A percentile compares a stretch with the other conserved stretches of the same genome.
These are phyloP conservation scores for Rhabdomys pumilio DNA, from an alignment of 2,797 vertebrate genomes.

Conservation along the genomic window DNA sequence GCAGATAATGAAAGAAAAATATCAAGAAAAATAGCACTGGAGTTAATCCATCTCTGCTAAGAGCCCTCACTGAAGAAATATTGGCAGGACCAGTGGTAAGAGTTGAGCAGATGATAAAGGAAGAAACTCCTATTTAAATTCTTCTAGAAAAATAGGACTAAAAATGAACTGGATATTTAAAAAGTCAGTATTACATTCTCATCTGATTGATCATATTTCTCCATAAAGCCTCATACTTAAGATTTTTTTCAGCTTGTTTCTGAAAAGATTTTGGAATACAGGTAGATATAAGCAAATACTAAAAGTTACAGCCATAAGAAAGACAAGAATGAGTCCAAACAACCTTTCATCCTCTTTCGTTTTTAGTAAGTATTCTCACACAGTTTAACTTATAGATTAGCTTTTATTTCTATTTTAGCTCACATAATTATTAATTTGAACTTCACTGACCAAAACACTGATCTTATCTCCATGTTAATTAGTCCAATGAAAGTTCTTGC, in stretches of 20 bases:
- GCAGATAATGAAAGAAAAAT: slow-evolving; percentile 71
- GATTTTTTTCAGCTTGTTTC: slow-evolving; percentile 60
- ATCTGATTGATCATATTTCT: slow-evolving; percentile 44
- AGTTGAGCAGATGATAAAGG: slow-evolving; percentile 61
- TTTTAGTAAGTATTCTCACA: not conserved
- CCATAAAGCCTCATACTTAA: slow-evolving; percentile 26
- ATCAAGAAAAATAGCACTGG: slow-evolving; percentile 61
- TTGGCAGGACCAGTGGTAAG: slow-evolving; percentile 28
- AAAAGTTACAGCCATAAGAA: slow-evolving; percentile 43
- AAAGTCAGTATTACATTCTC: not conserved
- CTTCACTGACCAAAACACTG: not conserved
- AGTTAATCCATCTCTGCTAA: slow-evolving; percentile 84
- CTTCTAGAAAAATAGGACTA: not conserved
- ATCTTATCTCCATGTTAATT: not conserved
- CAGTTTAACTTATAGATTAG: not conserved
- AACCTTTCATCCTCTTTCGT: slow-evolving; percentile 29
- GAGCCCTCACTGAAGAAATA: slow-evolving; percentile 57
- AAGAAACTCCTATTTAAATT: slow-evolving; percentile 47
- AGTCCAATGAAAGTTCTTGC: not conserved
- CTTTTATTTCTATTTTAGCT: slow-evolving; percentile 53
- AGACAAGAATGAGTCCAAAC: slow-evolving; percentile 44
- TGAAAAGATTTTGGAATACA: slow-evolving; percentile 2
- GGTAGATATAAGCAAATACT: not conserved
- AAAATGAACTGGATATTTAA: slow-evolving; percentile 31
- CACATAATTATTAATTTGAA: not conserved